A percentile compares a stretch with the other conserved stretches of the same genome.
Evolutionary conservation across 1,140 invertebrate genomes (phyloP).

Genomic region (Zelostemma sp.): DNA sequence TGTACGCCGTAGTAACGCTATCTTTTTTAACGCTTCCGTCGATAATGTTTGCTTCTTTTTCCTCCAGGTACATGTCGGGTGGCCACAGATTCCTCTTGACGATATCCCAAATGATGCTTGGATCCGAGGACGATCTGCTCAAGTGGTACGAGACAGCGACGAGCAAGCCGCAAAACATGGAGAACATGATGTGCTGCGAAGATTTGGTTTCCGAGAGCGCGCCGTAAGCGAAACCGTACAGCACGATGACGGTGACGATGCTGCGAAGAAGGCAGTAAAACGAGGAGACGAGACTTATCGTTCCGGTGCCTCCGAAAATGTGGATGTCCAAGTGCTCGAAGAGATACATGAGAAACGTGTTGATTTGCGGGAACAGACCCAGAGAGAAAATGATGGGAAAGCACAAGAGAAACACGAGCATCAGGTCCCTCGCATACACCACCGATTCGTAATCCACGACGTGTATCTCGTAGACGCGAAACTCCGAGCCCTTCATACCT

Average conservation of each 20-base stretch:
- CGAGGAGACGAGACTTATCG: slow-evolving; percentile 87
- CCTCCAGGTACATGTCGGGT: slow-evolving; percentile 74
- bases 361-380: slow-evolving; percentile 96
- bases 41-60: slow-evolving; percentile 65
- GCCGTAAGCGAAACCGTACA: slow-evolving; percentile 93
- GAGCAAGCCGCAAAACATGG: slow-evolving; percentile 92
- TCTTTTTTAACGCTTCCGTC: slow-evolving; percentile 41
- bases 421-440: slow-evolving; percentile 77
- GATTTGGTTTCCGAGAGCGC: slow-evolving; percentile 82
- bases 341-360: slow-evolving; percentile 95
- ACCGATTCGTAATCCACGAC: slow-evolving; percentile 80
- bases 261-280: slow-evolving; percentile 89
- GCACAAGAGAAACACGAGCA: slow-evolving; percentile 86
- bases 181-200: slow-evolving; percentile 94
- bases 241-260: slow-evolving; percentile 80
- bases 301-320: slow-evolving; percentile 96
- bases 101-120: slow-evolving; percentile 89
- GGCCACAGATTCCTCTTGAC: slow-evolving; percentile 83
- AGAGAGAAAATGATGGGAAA: slow-evolving; percentile 95
- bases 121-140: slow-evolving; percentile 91
- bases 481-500: slow-evolving; percentile 64
- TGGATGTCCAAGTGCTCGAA: slow-evolving; percentile 98
- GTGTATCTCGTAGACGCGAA: slow-evolving; percentile 82
- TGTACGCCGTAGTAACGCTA: slow-evolving; percentile 38
- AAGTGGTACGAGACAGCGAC: slow-evolving; percentile 93